Evolutionary conservation across 2,113 vertebrate genomes (phyloP).

Genomic region (Chloropsis hardwickii): DNA sequence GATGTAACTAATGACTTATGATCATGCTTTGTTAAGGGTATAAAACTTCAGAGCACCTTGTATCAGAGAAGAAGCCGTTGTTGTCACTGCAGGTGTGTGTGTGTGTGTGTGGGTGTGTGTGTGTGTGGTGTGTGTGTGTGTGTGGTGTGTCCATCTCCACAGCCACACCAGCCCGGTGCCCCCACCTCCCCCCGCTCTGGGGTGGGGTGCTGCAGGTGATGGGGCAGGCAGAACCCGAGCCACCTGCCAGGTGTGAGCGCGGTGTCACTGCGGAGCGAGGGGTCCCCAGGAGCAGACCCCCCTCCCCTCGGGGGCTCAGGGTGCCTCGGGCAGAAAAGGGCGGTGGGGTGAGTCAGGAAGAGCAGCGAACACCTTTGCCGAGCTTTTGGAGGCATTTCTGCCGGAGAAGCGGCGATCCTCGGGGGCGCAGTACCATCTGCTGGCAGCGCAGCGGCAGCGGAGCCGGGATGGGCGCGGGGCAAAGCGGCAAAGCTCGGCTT

Average conservation of each 20-base stretch:
- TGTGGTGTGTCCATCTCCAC: no score
- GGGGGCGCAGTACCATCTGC: constrained; percentile 52
- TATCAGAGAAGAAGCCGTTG: not conserved
- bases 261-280: accelerated
- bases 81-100: not conserved
- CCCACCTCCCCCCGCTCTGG: not conserved
- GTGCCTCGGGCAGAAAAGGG: accelerated
- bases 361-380: accelerated
- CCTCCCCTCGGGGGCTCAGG: not conserved
- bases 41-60: not conserved
- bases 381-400: accelerated
- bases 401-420: not conserved
- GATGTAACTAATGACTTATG: not conserved
- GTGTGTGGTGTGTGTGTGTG: not conserved
- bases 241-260: accelerated
- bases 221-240: not conserved
- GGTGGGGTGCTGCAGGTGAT: not conserved
- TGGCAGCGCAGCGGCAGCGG: not conserved
- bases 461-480: not conserved
- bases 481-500: accelerated
- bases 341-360: accelerated
- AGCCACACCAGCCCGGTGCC: accelerated
- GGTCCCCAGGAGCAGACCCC: not conserved
- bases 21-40: not conserved
- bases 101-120: not conserved